Evolutionary conservation across 92 coral and sea anemone genomes (phyloP).

Genomic region (Montipora capitata): DNA sequence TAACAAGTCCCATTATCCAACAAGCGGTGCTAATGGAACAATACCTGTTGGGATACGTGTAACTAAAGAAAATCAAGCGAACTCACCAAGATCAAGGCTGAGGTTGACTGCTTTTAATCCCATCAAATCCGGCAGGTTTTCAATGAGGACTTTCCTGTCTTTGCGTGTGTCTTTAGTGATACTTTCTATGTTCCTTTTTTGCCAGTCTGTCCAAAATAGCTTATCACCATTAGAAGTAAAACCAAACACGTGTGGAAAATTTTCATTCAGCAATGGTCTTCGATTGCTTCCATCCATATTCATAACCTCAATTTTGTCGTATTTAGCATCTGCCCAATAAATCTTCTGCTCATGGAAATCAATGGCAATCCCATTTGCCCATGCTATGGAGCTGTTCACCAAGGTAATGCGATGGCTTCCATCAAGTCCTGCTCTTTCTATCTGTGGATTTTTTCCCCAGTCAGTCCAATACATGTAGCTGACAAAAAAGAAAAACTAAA

Average conservation of each 20-base stretch:
- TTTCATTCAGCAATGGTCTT: conserved; percentile 54
- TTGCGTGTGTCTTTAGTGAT: conserved; percentile 71
- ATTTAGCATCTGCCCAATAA: conserved; percentile 97
- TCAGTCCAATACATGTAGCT: conserved; percentile 99
- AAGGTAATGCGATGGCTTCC: conserved; percentile 84
- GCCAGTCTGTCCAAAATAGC: conserved; percentile 98
- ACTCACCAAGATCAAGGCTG: conserved; percentile 82
- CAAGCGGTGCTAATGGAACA: no score
- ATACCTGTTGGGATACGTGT: background rate
- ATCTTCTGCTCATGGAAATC: conserved; percentile 80
- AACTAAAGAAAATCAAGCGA: background rate
- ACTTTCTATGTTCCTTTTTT: conserved; percentile 80
- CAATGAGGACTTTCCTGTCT: conserved; percentile 62
- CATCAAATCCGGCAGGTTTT: conserved; percentile 92
- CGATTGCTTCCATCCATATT: conserved; percentile 83
- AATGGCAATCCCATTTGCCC: conserved; percentile 96
- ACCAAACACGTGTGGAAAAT: conserved; percentile 92
- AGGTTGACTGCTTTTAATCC: conserved; percentile 94
- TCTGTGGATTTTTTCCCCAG: conserved; percentile 91
- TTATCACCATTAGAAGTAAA: conserved; percentile 85
- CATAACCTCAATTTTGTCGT: conserved; percentile 96
- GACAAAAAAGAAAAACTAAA: background rate
- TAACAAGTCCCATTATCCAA: no score
- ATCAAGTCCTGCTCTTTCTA: conserved; percentile 95
- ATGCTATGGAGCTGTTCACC: conserved; percentile 84